Evolutionary conservation across 2,113 vertebrate genomes (phyloP).

Genomic region (Bujurquina vittata): DNA sequence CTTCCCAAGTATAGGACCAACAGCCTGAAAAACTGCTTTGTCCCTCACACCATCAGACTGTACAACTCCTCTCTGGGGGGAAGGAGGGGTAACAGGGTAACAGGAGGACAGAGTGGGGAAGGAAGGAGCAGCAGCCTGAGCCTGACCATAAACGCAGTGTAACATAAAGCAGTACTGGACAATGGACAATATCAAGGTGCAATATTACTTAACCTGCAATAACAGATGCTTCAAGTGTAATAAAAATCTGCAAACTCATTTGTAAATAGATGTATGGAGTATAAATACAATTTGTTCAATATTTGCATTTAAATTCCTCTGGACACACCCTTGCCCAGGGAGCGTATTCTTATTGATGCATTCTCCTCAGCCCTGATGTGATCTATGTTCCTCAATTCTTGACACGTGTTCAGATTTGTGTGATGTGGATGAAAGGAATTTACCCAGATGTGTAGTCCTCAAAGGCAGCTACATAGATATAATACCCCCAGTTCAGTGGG

Average conservation of each 20-base stretch:
- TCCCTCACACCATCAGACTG: no score
- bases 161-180: no score
- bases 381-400: background rate
- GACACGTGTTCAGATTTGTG: background rate
- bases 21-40: no score
- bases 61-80: no score
- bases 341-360: slow-evolving; percentile 6
- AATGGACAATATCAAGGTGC: no score
- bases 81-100: no score
- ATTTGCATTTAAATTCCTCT: background rate
- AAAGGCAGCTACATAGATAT: background rate
- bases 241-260: background rate
- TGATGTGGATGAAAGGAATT: background rate
- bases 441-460: background rate
- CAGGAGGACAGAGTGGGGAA: no score
- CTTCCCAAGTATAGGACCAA: no score
- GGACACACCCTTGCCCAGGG: background rate
- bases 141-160: no score
- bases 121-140: no score
- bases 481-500: background rate
- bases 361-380: background rate
- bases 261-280: background rate
- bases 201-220: no score
- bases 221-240: no score
- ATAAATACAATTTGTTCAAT: background rate